Evolutionary conservation across 1,140 invertebrate species (phyloP).

Genomic region (Heliconius himera): DNA sequence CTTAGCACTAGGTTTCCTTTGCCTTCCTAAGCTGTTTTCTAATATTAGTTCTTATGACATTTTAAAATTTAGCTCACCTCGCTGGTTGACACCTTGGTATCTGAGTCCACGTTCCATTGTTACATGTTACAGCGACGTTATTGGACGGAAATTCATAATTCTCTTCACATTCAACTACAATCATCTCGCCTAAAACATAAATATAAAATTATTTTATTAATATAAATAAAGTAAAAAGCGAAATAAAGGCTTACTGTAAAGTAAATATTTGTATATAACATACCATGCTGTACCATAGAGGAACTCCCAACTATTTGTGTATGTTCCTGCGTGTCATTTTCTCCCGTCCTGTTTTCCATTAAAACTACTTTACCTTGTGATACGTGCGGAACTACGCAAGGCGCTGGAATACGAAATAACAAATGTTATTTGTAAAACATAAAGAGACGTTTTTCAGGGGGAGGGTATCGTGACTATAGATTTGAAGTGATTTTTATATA

Average conservation of each 20-base stretch:
- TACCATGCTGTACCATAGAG: conserved; percentile 90
- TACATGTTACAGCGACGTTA: conserved; percentile 89
- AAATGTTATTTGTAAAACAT: neutral
- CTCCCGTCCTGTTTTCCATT: conserved; percentile 76
- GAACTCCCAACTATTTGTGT: conserved; percentile 80
- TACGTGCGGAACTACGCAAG: conserved; percentile 94
- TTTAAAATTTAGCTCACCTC: conserved; percentile 57
- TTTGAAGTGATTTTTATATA: no score
- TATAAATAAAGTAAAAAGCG: neutral
- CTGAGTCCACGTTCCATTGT: conserved; percentile 97
- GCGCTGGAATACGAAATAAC: conserved; percentile 83
- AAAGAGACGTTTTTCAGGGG: no score
- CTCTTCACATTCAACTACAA: conserved; percentile 92
- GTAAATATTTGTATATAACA: neutral
- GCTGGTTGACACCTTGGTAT: conserved; percentile 95
- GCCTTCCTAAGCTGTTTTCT: neutral
- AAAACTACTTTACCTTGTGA: conserved; percentile 89
- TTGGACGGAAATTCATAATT: conserved; percentile 93
- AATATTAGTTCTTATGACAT: no score
- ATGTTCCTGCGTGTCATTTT: conserved; percentile 82
- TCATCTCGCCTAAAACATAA: conserved; percentile 83
- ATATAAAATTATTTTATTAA: conserved; percentile 5
- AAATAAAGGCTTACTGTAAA: neutral
- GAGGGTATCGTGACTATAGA: no score
- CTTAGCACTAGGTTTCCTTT: neutral